Base-by-base conservation (phyloP, 2,113 vertebrate species). In the Heterotilapia buettikoferi region DNA sequence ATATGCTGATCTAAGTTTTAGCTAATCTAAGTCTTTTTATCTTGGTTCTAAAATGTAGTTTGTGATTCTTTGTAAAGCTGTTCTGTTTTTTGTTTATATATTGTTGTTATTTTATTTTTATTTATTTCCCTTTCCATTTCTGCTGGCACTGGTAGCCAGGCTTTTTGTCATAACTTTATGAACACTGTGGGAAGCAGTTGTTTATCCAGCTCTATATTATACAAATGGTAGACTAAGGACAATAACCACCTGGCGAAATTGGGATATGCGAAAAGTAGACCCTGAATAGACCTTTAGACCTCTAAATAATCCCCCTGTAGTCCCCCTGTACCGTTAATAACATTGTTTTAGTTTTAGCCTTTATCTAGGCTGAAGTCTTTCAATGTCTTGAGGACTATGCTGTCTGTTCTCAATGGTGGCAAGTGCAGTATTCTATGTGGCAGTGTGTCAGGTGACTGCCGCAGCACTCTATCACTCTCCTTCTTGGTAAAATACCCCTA, bases 361-460 rank as follows among this genome's bases (percentile, higher is more conserved):
- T 21, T 54, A 54, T 54, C 52, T 54, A 54, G 9, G 19, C 19
- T 54, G 9, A 54, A 54, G n/a, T 54, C 52, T 21, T 53, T 53
- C 50, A n/a, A 2, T 9, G 18, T 53, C 50, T 53, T n/a, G 18
- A 53, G 19, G 8, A 53, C 50, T 9, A 53, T 53, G 52, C 52
- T 54, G n/a, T n/a, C 5, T 54, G 9, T 54, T 50, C 47, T 54
- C 52, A 21, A 54, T 54, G 26, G 5, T 61, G 26, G 1, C 0
- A 61, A 61, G 54, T 57, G 3, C 24, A 57, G 54, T 1, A 26
- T 57, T 26, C 54, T 26, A 29, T 59, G 56, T 59, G 24, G 13
- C 13, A 59, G 24, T 16, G 24, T 59, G 56, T 29, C 56, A 0
- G 56, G 56, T 59, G 13, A 59, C 56, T 59, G 56, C 13, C 3